Evolutionary conservation across 2,888 invertebrate species (phyloP).

Genomic region (Gymnocheta viridis): DNA sequence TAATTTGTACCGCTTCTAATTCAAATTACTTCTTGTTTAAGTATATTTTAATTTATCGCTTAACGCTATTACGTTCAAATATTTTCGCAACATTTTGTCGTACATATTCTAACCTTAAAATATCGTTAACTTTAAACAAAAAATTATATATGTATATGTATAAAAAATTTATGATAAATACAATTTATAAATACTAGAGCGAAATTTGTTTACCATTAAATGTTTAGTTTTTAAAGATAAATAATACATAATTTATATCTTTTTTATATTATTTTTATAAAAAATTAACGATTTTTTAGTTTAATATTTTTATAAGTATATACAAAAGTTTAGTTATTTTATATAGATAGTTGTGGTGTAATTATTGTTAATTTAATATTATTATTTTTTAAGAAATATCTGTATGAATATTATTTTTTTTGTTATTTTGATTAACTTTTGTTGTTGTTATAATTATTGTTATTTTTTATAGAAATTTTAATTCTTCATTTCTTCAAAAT

Average conservation of each 20-base stretch:
- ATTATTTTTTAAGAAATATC: conserved; percentile 52
- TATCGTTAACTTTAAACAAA: conserved; percentile 46
- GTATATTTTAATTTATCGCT: background rate
- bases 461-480: conserved; percentile 30
- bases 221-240: conserved; percentile 27
- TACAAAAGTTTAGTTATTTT: conserved; percentile 49
- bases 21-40: too few species aligned
- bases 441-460: conserved; percentile 26
- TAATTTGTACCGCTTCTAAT: background rate
- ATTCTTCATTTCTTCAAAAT: conserved; percentile 2
- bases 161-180: conserved; percentile 47
- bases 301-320: conserved; percentile 56
- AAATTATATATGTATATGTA: conserved; percentile 10
- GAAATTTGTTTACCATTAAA: conserved; percentile 42
- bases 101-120: conserved; percentile 25
- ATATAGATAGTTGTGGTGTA: conserved; percentile 35
- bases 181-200: conserved; percentile 59
- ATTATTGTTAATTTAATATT: conserved; percentile 42
- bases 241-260: conserved; percentile 49
- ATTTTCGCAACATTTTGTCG: conserved; percentile 4
- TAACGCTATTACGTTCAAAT: too few species aligned
- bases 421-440: conserved; percentile 56
- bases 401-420: conserved; percentile 57
- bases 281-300: conserved; percentile 64
- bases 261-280: conserved; percentile 53